Conservation (phyloP, 1,140 invertebrate genomes). For the Euborellia annulipes region DNA sequence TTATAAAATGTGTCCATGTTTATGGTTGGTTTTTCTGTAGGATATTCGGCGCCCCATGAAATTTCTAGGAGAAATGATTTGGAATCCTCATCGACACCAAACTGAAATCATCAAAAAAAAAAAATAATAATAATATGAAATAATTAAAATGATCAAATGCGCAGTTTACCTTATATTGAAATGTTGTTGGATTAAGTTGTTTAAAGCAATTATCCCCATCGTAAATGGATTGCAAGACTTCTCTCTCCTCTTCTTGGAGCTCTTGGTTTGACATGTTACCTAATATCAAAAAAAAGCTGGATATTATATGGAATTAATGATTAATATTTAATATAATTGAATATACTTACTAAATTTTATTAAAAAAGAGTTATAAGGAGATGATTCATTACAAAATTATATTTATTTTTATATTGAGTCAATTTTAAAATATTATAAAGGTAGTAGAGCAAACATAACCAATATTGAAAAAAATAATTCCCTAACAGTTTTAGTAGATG, state of each 20-base stretch:
- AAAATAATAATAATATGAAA: too few species aligned
- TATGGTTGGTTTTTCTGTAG: constrained; percentile 59
- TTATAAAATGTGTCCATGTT: constrained; percentile 91
- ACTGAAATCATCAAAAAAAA: constrained; percentile 38
- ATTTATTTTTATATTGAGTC: not conserved
- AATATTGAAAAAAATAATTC: too few species aligned
- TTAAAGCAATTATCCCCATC: constrained; percentile 82
- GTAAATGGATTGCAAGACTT: constrained; percentile 85
- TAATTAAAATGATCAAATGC: not conserved
- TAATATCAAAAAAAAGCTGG: not conserved
- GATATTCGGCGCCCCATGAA: constrained; percentile 70
- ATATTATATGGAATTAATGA: not conserved
- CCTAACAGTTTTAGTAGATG: too few species aligned
- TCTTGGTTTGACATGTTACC: constrained; percentile 25
- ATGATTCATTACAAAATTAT: not conserved
- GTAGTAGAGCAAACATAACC: too few species aligned
- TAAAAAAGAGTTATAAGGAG: too few species aligned
- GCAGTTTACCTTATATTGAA: constrained; percentile 73
- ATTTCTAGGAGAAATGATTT: constrained; percentile 81
- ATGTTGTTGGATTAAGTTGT: constrained; percentile 54
- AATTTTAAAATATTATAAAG: not conserved
- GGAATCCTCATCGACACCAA: constrained; percentile 58
- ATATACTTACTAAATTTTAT: too few species aligned
- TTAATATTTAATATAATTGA: too few species aligned
- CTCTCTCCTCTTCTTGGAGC: constrained; percentile 71